Evolutionary conservation across 2,797 vertebrate species (phyloP).

Genomic region (Coregonus ussuriensis): DNA sequence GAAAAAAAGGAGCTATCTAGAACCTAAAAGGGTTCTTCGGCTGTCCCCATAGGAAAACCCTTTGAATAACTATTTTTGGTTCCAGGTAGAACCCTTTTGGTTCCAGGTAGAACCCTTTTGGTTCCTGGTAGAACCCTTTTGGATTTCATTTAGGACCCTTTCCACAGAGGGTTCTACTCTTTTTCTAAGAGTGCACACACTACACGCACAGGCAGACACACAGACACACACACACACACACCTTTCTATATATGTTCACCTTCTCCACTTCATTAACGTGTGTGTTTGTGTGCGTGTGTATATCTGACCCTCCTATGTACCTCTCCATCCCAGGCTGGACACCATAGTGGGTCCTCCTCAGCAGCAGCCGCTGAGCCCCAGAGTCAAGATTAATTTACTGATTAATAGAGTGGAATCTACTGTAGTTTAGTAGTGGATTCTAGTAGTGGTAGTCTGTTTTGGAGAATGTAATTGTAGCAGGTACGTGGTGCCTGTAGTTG

Average conservation of each 20-base stretch:
- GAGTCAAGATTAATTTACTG: slow-evolving; percentile 35
- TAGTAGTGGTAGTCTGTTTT: background rate
- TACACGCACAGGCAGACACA: background rate
- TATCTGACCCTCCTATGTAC: slow-evolving; percentile 2
- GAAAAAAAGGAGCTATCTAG: background rate
- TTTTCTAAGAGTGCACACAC: too few species aligned
- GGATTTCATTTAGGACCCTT: too few species aligned
- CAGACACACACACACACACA: slow-evolving; percentile 12
- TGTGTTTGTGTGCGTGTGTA: slow-evolving; percentile 15
- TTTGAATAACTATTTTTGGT: too few species aligned
- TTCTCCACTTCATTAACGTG: background rate
- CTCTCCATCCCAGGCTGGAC: slow-evolving; percentile 70
- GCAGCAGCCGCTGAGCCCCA: slow-evolving; percentile 59
- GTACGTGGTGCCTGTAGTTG: background rate
- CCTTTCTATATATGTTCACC: background rate
- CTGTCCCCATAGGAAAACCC: too few species aligned
- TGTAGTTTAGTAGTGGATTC: background rate
- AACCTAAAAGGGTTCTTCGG: too few species aligned
- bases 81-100: too few species aligned
- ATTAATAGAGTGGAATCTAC: background rate
- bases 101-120: too few species aligned
- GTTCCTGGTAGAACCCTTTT: too few species aligned
- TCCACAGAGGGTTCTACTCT: too few species aligned
- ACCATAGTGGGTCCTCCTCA: slow-evolving; percentile 68
- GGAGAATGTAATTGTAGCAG: background rate